Evolutionary conservation across 2,888 invertebrate genomes (phyloP), one percentile per base, ranked within the genome.

Genomic region (Leuctra nigra): DNA sequence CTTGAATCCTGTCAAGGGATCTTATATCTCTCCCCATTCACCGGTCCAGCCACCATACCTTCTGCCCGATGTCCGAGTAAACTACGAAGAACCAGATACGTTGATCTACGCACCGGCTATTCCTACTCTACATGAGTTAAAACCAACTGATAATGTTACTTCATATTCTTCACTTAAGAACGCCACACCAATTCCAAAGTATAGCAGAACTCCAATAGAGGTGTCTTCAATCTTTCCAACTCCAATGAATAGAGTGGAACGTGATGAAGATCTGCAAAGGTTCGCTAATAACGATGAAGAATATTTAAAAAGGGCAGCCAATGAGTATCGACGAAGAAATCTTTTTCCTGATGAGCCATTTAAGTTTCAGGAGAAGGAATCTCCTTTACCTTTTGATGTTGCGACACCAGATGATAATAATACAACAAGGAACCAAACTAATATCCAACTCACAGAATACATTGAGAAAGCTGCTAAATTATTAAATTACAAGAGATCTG

Each of bases 391-490:
- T 18, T 16, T 18, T 16, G 20, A 39, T 16, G 39, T 16, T 13
- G n/a, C 20, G n/a, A n/a, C n/a, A n/a, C n/a, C n/a, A 20, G 14
- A 1, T 2, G 2, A 7, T 39, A 39, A 2, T 39, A 20, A 39
- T 20, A 16, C 20, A 4, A 7, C 39, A 39, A 39, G 39, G 20
- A 39, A 39, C 18, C 13, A 39, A 39, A 39, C 39, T 7, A 39
- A 39, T n/a, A 7, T 39, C 13, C 18, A 11, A 24, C 9, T 47
- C 25, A 47, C 16, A 33, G 35, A 52, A 18, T 57, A 46, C 25
- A 35, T 57, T 11, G 23, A 35, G 20, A 46, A 36, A 18, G 53
- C 57, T 14, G 57, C 57, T 13, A 47, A 53, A 22, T 20, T 57
- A 38, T 53, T 57, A 18, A 44, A 53, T 11, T 29, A 47, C 6